phyloP scores from a whole-genome alignment of 1,140 invertebrate species.

The Bombus waltoni region DNA sequence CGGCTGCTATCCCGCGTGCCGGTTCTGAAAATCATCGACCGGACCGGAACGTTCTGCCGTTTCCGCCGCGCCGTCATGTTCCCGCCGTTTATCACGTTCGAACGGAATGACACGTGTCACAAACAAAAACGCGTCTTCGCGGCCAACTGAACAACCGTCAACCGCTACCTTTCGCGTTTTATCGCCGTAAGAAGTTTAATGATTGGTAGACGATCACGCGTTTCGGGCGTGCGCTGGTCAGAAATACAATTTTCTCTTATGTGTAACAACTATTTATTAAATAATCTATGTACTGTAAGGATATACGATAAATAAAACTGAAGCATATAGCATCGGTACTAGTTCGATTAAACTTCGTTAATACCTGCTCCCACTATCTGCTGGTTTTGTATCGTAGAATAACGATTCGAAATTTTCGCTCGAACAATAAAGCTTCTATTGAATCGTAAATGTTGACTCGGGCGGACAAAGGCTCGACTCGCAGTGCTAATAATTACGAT shows the following conservation, averaged over 20 bases:
- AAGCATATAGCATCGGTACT: no score
- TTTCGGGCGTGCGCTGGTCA: background rate
- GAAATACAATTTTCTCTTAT: background rate
- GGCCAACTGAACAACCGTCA: background rate
- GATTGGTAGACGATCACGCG: background rate
- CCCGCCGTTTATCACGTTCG: slow-evolving; percentile 30
- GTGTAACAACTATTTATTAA: no score
- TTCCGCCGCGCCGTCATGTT: background rate
- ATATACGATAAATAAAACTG: no score
- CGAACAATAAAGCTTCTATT: no score
- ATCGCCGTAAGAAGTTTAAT: background rate
- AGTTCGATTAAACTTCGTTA: no score
- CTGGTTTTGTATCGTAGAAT: no score
- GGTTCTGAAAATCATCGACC: slow-evolving; percentile 43
- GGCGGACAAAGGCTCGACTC: no score
- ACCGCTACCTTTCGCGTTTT: background rate
- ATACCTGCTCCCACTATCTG: no score
- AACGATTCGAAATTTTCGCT: no score
- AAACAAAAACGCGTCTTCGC: slow-evolving; percentile 32
- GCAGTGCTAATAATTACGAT: no score
- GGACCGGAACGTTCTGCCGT: slow-evolving; percentile 1
- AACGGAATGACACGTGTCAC: slow-evolving; percentile 48
- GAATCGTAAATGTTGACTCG: no score
- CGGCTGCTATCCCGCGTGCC: slow-evolving; percentile 5
- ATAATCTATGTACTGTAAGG: no score